Percentiles rank a stretch among this genome's conserved stretches.
phyloP scores from a whole-genome alignment of 2,113 vertebrate genomes.

The Mohoua ochrocephala region DNA sequence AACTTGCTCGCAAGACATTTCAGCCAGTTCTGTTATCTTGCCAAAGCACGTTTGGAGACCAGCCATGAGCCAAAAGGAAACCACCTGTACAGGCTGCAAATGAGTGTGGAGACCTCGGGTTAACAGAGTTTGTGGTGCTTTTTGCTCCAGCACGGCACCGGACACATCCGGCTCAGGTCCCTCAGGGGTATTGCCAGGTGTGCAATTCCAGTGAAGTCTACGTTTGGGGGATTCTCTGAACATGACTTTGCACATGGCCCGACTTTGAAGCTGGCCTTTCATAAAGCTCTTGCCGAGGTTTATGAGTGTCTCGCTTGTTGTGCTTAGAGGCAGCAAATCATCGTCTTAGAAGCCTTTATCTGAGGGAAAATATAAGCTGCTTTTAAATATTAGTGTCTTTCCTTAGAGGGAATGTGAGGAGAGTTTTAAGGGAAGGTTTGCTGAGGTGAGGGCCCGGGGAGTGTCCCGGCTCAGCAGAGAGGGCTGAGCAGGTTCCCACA shows the following conservation, averaged over 20 bases:
- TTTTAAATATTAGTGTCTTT: neutral
- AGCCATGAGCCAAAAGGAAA: neutral
- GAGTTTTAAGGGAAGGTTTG: neutral
- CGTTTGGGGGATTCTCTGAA: neutral
- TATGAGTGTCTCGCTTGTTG: neutral
- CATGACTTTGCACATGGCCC: neutral
- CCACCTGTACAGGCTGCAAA: neutral
- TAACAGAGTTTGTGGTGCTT: neutral
- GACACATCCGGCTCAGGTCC: neutral
- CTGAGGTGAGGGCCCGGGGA: neutral
- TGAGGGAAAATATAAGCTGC: neutral
- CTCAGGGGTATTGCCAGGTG: neutral
- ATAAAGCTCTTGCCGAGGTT: neutral
- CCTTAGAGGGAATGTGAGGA: neutral
- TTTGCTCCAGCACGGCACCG: neutral
- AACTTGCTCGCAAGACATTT: neutral
- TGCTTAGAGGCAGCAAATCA: neutral
- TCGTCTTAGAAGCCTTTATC: neutral
- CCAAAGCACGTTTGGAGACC: neutral
- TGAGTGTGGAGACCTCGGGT: neutral
- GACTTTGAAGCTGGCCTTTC: neutral
- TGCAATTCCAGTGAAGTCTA: neutral
- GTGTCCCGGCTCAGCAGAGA: neutral
- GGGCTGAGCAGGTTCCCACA: neutral
- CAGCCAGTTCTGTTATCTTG: neutral